Percentiles rank a stretch among this genome's conserved stretches.
These are phyloP conservation scores for Recurvirostra avosetta DNA, from an alignment of 2,113 vertebrate genomes.

Conservation along the genomic window DNA sequence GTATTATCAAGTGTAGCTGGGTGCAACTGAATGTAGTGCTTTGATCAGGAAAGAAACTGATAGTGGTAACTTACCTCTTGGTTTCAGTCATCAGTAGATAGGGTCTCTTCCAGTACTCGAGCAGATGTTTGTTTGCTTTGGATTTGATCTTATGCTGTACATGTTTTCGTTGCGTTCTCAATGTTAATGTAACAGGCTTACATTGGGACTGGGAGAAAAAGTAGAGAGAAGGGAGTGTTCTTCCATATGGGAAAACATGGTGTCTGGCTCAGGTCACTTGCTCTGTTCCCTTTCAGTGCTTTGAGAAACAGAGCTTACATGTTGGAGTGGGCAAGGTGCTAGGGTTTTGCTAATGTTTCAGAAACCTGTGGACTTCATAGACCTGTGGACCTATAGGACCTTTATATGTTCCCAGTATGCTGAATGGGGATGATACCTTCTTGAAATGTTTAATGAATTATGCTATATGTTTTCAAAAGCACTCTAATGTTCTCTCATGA, in stretches of 20 bases:
- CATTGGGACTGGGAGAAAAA: not conserved
- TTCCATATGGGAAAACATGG: not conserved
- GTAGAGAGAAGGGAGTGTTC: not conserved
- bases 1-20: not conserved
- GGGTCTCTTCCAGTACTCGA: not conserved
- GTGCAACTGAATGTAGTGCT: not conserved
- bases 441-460: not conserved
- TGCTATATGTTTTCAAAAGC: not conserved
- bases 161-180: not conserved
- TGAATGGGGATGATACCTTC: not conserved
- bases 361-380: not conserved
- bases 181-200: not conserved
- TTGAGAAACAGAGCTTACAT: not conserved
- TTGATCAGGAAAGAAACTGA: not conserved
- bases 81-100: not conserved
- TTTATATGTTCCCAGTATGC: not conserved
- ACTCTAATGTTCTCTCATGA: not conserved
- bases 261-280: not conserved
- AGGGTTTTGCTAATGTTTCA: not conserved
- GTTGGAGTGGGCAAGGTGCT: not conserved
- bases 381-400: not conserved
- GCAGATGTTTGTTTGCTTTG: not conserved
- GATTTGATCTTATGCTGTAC: accelerated
- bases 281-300: not conserved
- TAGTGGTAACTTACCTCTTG: not conserved